Evolutionary conservation across 2,797 vertebrate species (phyloP).

Genomic region (Hydrocynus forskahlii): DNA sequence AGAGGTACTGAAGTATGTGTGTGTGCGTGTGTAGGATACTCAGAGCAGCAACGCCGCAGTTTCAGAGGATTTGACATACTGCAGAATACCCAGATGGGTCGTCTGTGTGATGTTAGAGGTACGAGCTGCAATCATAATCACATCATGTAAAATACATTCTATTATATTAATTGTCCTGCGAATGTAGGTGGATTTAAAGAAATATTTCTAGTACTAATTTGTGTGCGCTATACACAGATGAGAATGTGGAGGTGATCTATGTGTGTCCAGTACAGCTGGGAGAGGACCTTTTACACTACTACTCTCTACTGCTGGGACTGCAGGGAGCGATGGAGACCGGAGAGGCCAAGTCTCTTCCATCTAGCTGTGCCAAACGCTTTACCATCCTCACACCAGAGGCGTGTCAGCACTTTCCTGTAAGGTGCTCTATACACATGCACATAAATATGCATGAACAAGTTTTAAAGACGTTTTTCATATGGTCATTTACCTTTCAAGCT

Average conservation of each 20-base stretch:
- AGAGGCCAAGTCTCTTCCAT: conserved; percentile 63
- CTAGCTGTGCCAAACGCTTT: conserved; percentile 79
- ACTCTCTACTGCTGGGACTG: conserved; percentile 83
- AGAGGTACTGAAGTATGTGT: conserved; percentile 40
- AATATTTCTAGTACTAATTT: neutral
- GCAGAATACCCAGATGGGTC: conserved; percentile 87
- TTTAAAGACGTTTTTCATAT: neutral
- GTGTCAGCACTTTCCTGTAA: conserved; percentile 87
- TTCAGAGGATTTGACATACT: conserved; percentile 74
- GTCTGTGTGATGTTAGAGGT: conserved; percentile 82
- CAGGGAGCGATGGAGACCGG: conserved; percentile 74
- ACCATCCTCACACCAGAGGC: conserved; percentile 91
- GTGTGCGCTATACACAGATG: conserved; percentile 73
- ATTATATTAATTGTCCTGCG: neutral
- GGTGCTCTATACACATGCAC: conserved; percentile 42
- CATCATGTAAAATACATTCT: neutral
- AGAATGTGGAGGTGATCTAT: conserved; percentile 90
- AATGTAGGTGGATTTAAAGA: neutral
- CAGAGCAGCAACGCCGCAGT: conserved; percentile 70
- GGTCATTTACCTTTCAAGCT: neutral
- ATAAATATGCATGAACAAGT: neutral
- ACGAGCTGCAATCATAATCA: neutral
- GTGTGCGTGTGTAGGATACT: conserved; percentile 78
- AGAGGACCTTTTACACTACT: conserved; percentile 84
- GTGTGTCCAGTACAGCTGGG: conserved; percentile 82